Evolutionary conservation across 2,888 invertebrate species (phyloP).

Genomic region (Psylliodes chrysocephalus): DNA sequence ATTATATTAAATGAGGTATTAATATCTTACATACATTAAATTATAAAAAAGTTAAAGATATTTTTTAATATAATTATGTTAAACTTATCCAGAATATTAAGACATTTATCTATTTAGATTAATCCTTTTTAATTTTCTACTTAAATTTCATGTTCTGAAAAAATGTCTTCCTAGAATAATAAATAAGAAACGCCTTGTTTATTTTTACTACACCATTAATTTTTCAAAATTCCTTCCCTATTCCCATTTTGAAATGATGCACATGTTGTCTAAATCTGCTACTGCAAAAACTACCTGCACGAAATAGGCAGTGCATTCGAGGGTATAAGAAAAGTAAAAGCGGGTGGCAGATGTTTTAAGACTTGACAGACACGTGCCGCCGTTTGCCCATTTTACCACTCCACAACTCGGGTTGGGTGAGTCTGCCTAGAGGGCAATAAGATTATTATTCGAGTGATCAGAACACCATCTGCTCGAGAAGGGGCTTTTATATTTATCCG

Average conservation of each 20-base stretch:
- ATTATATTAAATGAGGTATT: too few species aligned
- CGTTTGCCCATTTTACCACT: background rate
- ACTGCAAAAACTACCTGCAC: conserved; percentile 29
- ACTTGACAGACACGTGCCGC: conserved; percentile 16
- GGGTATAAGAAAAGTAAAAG: conserved; percentile 22
- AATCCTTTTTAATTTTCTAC: too few species aligned
- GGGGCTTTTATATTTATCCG: background rate
- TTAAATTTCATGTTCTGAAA: too few species aligned
- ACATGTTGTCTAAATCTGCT: background rate
- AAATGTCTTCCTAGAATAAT: too few species aligned
- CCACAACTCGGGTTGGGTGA: background rate
- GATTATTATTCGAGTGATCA: conserved; percentile 11
- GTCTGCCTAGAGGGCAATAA: conserved; percentile 14
- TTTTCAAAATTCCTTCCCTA: background rate
- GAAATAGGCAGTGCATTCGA: conserved; percentile 16
- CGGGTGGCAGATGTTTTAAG: conserved; percentile 27
- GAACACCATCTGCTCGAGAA: conserved; percentile 14
- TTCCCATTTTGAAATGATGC: background rate
- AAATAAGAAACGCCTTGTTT: too few species aligned
- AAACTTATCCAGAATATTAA: too few species aligned
- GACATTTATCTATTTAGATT: too few species aligned
- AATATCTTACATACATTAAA: too few species aligned
- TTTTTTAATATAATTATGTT: too few species aligned
- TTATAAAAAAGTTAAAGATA: too few species aligned
- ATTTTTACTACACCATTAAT: too few species aligned